Conservation (phyloP, 2,888 invertebrate species). For the Ypsolopha sequella region DNA sequence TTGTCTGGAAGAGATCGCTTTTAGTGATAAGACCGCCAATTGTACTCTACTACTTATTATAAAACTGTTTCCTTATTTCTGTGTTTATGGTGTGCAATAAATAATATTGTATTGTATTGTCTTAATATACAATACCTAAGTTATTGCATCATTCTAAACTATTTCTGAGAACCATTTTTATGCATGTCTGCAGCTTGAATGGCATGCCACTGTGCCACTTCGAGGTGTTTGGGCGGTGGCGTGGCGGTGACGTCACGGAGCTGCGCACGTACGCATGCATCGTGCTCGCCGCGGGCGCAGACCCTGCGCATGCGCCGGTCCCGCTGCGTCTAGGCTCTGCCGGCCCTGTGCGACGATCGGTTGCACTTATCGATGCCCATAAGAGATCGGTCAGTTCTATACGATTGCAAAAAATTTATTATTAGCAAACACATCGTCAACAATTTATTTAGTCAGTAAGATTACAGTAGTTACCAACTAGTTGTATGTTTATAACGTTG, state of each 20-base stretch:
- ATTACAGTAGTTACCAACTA: too few species aligned
- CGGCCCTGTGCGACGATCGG: conserved; percentile 23
- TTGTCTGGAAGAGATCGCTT: too few species aligned
- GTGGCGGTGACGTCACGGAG: conserved; percentile 27
- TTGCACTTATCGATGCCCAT: conserved; percentile 21
- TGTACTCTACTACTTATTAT: too few species aligned
- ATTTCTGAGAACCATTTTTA: conserved; percentile 18
- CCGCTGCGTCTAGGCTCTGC: background rate
- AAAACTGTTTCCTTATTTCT: too few species aligned
- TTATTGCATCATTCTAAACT: conserved; percentile 18
- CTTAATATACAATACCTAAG: too few species aligned
- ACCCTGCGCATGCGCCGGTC: conserved; percentile 6
- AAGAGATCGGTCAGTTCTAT: conserved; percentile 7
- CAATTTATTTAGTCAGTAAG: too few species aligned
- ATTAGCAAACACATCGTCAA: too few species aligned
- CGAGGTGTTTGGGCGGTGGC: conserved; percentile 37
- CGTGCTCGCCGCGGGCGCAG: conserved; percentile 16
- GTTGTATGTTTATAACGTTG: too few species aligned
- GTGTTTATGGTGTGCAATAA: too few species aligned
- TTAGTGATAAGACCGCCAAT: too few species aligned
- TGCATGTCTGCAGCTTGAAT: conserved; percentile 25
- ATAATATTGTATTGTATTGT: too few species aligned
- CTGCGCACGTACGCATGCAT: conserved; percentile 32
- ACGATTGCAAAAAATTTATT: too few species aligned
- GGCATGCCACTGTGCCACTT: conserved; percentile 36